These are phyloP conservation scores for Mohoua ochrocephala DNA, from an alignment of 2,113 vertebrate species.

Conservation along the genomic window DNA sequence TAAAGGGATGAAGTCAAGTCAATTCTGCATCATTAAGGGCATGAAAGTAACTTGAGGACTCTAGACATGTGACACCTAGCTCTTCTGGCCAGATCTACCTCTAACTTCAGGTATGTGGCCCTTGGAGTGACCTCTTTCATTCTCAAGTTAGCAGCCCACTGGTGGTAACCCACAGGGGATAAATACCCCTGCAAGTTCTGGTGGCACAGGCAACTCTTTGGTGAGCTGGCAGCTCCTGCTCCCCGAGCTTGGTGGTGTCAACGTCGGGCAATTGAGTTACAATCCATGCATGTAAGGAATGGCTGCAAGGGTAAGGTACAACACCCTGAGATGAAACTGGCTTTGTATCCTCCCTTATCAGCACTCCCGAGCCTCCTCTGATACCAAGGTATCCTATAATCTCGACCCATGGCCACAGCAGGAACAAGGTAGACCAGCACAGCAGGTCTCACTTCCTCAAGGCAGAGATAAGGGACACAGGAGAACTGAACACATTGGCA, in stretches of 20 bases:
- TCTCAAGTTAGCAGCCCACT: neutral
- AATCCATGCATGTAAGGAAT: neutral
- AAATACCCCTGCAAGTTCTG: neutral
- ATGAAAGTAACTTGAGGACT: neutral
- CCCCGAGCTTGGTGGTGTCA: neutral
- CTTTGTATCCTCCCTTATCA: neutral
- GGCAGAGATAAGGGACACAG: neutral
- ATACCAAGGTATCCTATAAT: neutral
- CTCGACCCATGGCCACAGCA: rapidly evolving
- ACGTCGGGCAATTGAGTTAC: neutral
- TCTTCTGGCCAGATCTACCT: neutral
- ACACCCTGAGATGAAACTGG: neutral
- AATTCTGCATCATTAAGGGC: neutral
- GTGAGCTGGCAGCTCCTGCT: neutral
- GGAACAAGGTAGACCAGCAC: neutral
- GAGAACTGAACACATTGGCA: neutral
- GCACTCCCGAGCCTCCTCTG: neutral
- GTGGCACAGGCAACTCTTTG: neutral
- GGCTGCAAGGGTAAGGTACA: neutral
- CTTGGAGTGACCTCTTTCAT: neutral
- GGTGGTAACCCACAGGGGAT: neutral
- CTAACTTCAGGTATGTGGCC: neutral
- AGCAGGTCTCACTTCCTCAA: neutral
- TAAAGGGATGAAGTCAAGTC: neutral
- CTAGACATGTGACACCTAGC: neutral